These are phyloP conservation scores for Corythornis leucogaster DNA, from an alignment of 2,797 vertebrate species.

Conservation along the genomic window DNA sequence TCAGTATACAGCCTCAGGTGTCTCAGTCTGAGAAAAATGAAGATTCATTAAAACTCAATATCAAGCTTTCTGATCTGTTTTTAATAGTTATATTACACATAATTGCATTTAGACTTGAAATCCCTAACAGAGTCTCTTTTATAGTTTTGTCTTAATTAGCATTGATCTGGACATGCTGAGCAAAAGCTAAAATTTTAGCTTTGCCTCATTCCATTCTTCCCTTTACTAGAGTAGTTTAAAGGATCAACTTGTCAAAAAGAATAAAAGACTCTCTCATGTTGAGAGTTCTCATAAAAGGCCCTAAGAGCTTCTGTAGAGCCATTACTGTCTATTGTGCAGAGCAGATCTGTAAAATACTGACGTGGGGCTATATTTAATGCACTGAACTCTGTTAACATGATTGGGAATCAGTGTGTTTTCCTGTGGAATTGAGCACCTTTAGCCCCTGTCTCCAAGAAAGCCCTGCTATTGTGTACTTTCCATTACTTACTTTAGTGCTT, in stretches of 20 bases:
- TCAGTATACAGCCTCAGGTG: background rate
- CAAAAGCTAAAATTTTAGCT: constrained; percentile 32
- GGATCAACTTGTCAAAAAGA: constrained; percentile 54
- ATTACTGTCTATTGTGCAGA: constrained; percentile 37
- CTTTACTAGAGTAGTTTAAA: constrained; percentile 44
- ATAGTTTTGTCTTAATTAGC: constrained; percentile 41
- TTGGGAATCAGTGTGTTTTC: constrained; percentile 48
- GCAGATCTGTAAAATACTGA: constrained; percentile 27
- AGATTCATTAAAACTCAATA: constrained; percentile 22
- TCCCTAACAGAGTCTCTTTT: background rate
- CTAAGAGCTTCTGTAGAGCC: background rate
- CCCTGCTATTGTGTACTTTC: background rate
- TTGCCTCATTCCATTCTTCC: constrained; percentile 29
- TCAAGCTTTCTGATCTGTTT: background rate
- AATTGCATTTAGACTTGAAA: constrained; percentile 37
- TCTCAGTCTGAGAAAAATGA: background rate
- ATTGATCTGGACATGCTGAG: constrained; percentile 18
- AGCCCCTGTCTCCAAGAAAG: background rate
- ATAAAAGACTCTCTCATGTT: constrained; percentile 47
- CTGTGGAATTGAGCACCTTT: constrained; percentile 11
- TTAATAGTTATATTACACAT: background rate
- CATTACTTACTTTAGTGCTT: constrained; percentile 1
- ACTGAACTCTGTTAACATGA: constrained; percentile 3
- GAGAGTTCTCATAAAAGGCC: constrained; percentile 53
- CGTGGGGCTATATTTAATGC: constrained; percentile 7